A percentile compares a stretch with the other conserved stretches of the same genome.
Conservation (phyloP, 2,888 invertebrate genomes). For the Psococerastis gibbosa region DNA sequence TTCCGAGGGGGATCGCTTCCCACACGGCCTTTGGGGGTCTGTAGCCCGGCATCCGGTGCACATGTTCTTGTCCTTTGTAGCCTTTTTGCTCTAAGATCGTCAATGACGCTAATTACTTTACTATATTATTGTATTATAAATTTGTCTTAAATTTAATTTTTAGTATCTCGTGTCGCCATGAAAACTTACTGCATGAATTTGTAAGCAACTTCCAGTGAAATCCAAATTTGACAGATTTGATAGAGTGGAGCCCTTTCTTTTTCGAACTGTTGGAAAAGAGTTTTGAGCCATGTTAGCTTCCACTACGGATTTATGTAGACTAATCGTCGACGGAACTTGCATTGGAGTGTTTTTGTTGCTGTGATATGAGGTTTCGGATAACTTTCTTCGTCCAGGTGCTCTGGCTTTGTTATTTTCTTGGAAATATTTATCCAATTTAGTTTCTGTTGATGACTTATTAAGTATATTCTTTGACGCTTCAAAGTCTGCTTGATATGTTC, state of each 20-base stretch:
- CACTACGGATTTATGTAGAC: not conserved
- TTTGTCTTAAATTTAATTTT: too few species aligned
- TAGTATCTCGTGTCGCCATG: too few species aligned
- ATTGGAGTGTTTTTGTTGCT: not conserved
- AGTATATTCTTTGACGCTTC: not conserved
- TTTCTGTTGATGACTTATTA: slow-evolving; percentile 7
- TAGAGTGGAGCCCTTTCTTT: slow-evolving; percentile 1
- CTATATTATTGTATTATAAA: too few species aligned
- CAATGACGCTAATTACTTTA: too few species aligned
- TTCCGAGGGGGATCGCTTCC: too few species aligned
- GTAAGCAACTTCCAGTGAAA: slow-evolving; percentile 19
- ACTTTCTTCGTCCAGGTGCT: not conserved
- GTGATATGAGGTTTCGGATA: not conserved
- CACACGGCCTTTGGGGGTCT: too few species aligned
- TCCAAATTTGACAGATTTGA: slow-evolving; percentile 19
- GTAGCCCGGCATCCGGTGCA: too few species aligned
- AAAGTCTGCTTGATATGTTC: too few species aligned
- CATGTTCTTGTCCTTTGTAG: too few species aligned
- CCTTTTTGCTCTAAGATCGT: too few species aligned
- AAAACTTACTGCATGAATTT: slow-evolving; percentile 18
- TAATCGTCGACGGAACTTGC: not conserved
- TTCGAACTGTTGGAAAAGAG: not conserved
- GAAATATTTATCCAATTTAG: slow-evolving; percentile 8
- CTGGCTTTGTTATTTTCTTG: not conserved
- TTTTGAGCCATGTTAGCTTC: not conserved